These are phyloP conservation scores for Carcharodon carcharias DNA, from an alignment of 2,797 vertebrate genomes.

Conservation along the genomic window DNA sequence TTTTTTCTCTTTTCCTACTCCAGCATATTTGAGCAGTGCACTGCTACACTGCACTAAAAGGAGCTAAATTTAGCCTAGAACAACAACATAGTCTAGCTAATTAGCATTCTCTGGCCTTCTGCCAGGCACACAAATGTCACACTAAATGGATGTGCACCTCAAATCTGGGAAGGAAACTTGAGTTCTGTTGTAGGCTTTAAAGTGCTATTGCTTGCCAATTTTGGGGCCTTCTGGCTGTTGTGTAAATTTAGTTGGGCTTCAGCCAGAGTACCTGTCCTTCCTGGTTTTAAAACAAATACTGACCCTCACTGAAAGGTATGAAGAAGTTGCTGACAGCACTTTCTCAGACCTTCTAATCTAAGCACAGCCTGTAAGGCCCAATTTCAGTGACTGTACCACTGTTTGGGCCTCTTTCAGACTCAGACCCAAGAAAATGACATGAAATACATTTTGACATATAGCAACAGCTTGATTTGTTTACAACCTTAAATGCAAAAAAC, in stretches of 20 bases:
- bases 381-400: background rate
- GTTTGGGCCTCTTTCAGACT: background rate
- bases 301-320: background rate
- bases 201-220: background rate
- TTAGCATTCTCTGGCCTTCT: background rate
- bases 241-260: background rate
- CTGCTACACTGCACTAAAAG: background rate
- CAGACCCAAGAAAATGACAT: background rate
- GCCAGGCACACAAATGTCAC: background rate
- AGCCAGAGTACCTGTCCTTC: background rate
- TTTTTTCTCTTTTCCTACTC: background rate
- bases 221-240: background rate
- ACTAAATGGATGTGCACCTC: background rate
- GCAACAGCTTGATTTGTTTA: background rate
- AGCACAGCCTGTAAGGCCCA: background rate
- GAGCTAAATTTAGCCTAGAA: slow-evolving; percentile 8
- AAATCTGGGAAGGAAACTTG: background rate
- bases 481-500: background rate
- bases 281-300: background rate
- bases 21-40: background rate
- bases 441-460: background rate
- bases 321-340: background rate
- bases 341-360: background rate
- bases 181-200: background rate
- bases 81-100: background rate